Percentiles rank a stretch among this genome's conserved stretches.
Conservation (phyloP, 2,797 vertebrate species). For the Tauraco hartlaubi region DNA sequence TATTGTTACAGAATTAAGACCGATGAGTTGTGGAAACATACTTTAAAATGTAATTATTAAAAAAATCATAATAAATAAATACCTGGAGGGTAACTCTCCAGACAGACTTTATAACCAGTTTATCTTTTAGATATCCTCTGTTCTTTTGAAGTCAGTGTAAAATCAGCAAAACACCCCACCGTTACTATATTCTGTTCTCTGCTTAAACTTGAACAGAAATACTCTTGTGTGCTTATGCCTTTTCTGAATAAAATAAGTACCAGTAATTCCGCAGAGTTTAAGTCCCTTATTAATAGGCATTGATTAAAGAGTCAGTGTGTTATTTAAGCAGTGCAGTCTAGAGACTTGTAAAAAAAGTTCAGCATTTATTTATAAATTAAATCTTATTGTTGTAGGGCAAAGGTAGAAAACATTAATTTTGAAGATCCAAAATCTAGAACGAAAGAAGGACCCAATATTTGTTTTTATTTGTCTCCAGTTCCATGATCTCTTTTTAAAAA, state of each 20-base stretch:
- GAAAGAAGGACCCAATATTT: background rate
- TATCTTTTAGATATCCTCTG: background rate
- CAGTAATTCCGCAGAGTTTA: background rate
- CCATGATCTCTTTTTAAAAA: background rate
- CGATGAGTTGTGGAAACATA: background rate
- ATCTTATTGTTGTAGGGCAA: background rate
- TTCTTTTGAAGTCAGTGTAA: background rate
- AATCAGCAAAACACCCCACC: accelerated
- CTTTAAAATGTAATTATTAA: background rate
- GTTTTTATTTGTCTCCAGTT: background rate
- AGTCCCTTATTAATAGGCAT: background rate
- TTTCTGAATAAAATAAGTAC: background rate
- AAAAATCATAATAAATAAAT: background rate
- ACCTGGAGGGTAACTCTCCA: background rate
- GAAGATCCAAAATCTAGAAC: background rate
- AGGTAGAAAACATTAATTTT: background rate
- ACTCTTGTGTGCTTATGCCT: background rate
- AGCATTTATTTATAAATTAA: background rate
- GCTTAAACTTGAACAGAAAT: background rate
- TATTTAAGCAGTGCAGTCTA: background rate
- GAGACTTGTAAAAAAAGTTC: background rate
- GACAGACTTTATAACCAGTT: background rate
- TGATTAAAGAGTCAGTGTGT: background rate
- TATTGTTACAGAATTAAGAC: background rate
- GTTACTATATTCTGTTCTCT: background rate